Base-by-base conservation (phyloP, 2,797 vertebrate species). In the Darevskia mixta region DNA sequence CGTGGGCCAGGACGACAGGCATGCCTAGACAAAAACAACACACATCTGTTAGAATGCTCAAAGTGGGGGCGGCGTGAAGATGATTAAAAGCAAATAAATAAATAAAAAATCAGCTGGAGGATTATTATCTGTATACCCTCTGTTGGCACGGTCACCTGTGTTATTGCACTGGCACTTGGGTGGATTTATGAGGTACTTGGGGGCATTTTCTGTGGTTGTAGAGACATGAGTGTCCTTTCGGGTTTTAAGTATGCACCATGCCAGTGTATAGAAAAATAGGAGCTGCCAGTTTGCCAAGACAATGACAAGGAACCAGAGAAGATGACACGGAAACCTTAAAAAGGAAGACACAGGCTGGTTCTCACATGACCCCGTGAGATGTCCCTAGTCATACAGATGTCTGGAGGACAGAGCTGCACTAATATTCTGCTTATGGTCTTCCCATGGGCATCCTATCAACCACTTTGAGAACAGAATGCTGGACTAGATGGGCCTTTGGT, bases 1-100 rank as follows among this genome's bases (percentile, higher is more conserved):
- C 98, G 93, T 97, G 96, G 27, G 98, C 98, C 92, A 99, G 93
- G 90, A 98, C 98, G 76, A 99, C 96, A 58, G 98, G 98, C 89
- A 98, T 93, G 41, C 98, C 99, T 99, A 91, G 3, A 29, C 86
- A 95, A 79, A 94, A 87, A 91, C 27, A 92, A 94, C 66, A 89
- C 29, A 77, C n/a, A 75, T 93, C 29, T 87, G 91, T 97, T 91
- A 96, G 89, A 82, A 61, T 20, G 55, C 29, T n/a, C 29, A 71
- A 77, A 82, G 32, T 83, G 25, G 61, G 90, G 76, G 86, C 72
- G 75, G 75, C 88, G 77, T 64, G 80, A 85, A 10, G 2, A 92
- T 83, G 73, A 85, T 90, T 86, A 66, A 66, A 77, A 85, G 2
- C 9, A 88, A 76, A 87, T n/a, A n/a, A n/a, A n/a, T n/a, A n/a